phyloP scores from a whole-genome alignment of 2,888 invertebrate genomes.

The Coenonympha glycerion region DNA sequence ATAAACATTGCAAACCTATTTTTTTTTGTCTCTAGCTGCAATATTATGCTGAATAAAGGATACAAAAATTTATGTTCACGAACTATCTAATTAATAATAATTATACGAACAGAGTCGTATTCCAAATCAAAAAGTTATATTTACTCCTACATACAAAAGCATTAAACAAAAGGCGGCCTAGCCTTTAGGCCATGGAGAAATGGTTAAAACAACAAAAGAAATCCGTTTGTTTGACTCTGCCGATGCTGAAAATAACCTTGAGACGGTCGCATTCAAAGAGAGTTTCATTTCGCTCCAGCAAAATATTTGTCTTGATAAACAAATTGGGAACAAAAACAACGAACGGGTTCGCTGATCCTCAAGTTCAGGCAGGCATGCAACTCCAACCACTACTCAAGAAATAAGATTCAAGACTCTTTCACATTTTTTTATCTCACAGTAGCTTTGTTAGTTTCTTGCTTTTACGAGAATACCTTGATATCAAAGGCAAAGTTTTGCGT shows the following conservation, averaged over 20 bases:
- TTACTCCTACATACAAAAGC: slow-evolving; percentile 1
- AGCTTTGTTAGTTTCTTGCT: too few relatives aligned
- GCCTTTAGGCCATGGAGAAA: not conserved
- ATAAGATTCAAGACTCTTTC: not conserved
- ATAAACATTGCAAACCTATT: too few relatives aligned
- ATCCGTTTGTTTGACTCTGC: slow-evolving; percentile 9
- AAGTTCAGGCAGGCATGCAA: not conserved
- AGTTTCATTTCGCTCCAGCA: not conserved
- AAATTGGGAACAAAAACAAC: slow-evolving; percentile 16
- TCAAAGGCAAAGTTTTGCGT: too few relatives aligned
- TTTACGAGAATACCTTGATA: too few relatives aligned
- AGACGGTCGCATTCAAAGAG: slow-evolving; percentile 1
- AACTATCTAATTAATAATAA: not conserved
- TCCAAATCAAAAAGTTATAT: slow-evolving; percentile 4
- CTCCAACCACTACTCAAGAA: not conserved
- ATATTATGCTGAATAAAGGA: too few relatives aligned
- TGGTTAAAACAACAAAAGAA: slow-evolving; percentile 5
- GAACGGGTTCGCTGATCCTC: slow-evolving; percentile 18
- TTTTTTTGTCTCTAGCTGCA: too few relatives aligned
- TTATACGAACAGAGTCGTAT: not conserved
- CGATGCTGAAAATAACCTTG: slow-evolving; percentile 9
- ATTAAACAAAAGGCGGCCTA: slow-evolving; percentile 5
- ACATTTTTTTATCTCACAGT: too few relatives aligned
- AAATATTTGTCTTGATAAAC: slow-evolving; percentile 13
- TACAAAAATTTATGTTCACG: too few relatives aligned